phyloP scores from a whole-genome alignment of 2,113 vertebrate species.

The Orycteropus afer region DNA sequence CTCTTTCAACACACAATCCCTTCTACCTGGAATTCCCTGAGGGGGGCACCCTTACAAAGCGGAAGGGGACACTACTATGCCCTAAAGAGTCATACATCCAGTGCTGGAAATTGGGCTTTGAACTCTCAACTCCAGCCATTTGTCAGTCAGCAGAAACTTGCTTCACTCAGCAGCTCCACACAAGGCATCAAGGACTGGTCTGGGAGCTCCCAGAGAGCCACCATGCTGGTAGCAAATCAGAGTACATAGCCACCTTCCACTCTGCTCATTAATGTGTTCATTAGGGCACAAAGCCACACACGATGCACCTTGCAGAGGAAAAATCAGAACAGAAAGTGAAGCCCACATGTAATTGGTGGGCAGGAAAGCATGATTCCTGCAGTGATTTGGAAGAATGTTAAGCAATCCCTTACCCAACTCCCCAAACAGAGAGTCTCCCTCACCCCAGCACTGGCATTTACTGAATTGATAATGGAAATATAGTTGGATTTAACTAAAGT shows the following conservation, averaged over 20 bases:
- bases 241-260: not conserved
- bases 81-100: not conserved
- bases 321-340: not conserved
- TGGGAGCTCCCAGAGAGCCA: not conserved
- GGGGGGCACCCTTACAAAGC: too few relatives aligned
- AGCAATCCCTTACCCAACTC: not conserved
- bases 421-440: not conserved
- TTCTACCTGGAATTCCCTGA: not conserved
- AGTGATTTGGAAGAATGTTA: not conserved
- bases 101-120: not conserved
- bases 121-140: not conserved
- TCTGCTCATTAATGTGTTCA: too few relatives aligned
- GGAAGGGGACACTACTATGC: not conserved
- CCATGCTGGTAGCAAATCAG: not conserved
- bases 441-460: not conserved
- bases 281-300: too few relatives aligned
- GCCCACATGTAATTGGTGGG: not conserved
- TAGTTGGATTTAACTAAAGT: not conserved
- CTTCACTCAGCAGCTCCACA: not conserved
- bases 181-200: not conserved
- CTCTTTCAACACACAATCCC: not conserved
- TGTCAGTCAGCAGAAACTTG: not conserved
- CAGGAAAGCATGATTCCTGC: not conserved
- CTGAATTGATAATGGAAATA: too few relatives aligned
- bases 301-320: fast-evolving